Conservation (phyloP, 2,797 vertebrate genomes). For the Myiotriccus ornatus region DNA sequence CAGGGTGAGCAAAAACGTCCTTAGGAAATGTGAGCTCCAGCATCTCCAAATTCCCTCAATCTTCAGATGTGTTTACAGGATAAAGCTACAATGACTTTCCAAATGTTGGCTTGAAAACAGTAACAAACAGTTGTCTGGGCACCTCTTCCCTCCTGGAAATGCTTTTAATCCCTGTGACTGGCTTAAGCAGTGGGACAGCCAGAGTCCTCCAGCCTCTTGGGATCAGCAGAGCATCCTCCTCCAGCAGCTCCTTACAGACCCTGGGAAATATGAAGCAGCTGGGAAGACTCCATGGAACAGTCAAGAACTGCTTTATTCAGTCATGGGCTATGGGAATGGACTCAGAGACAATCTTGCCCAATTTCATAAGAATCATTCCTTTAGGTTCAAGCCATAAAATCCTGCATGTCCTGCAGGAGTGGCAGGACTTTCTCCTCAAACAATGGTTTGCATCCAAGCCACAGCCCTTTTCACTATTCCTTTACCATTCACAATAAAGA, state of each 20-base stretch:
- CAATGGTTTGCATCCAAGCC: background rate
- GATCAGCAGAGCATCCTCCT: background rate
- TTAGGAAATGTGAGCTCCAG: background rate
- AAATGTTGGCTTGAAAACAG: background rate
- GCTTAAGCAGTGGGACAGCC: background rate
- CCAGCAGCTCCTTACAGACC: background rate
- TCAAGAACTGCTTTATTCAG: background rate
- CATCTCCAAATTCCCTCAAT: background rate
- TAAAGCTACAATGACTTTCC: background rate
- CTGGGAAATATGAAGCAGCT: background rate
- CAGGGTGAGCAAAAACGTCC: background rate
- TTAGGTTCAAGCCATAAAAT: background rate
- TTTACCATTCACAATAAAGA: background rate
- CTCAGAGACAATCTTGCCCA: background rate
- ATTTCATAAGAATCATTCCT: background rate
- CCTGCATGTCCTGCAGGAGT: background rate
- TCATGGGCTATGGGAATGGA: background rate
- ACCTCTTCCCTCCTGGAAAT: background rate
- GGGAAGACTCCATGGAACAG: background rate
- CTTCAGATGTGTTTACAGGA: background rate
- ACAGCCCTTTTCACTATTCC: background rate
- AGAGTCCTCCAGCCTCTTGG: background rate
- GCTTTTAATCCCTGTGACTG: background rate
- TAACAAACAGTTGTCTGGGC: background rate
- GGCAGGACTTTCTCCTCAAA: background rate